phyloP scores from a whole-genome alignment of 2,797 vertebrate species.

The Zonotrichia albicollis region DNA sequence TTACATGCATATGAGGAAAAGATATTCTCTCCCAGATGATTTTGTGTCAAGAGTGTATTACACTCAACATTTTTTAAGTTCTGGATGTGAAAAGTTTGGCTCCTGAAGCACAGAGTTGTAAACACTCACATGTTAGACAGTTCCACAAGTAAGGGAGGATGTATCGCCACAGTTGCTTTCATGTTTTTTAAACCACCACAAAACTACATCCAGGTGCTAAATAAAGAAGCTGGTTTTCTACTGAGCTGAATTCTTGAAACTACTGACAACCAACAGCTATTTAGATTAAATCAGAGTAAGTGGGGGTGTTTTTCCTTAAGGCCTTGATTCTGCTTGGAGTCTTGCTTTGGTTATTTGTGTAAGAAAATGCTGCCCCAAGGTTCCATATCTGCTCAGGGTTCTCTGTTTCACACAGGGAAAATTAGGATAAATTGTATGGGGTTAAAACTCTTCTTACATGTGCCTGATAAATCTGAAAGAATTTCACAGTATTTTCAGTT shows the following conservation, averaged over 20 bases:
- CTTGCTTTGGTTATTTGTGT: not conserved
- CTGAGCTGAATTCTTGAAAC: not conserved
- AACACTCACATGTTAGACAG: rapidly evolving
- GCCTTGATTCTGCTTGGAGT: not conserved
- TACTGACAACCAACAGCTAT: not conserved
- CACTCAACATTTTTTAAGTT: not conserved
- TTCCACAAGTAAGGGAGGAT: not conserved
- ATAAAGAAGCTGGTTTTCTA: not conserved
- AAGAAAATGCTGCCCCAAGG: not conserved
- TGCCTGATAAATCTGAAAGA: not conserved
- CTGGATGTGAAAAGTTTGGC: not conserved
- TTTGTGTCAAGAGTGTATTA: not conserved
- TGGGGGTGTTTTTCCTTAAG: not conserved
- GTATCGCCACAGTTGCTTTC: not conserved
- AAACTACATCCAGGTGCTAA: not conserved
- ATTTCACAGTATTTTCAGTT: not conserved
- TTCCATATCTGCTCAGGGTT: not conserved
- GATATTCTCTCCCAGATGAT: not conserved
- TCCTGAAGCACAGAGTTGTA: not conserved
- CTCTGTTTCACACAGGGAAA: not conserved
- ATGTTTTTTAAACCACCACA: not conserved
- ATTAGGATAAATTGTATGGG: not conserved
- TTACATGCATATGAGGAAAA: not conserved
- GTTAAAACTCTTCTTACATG: not conserved
- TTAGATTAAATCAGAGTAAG: not conserved